Evolutionary conservation across 2,113 vertebrate genomes (phyloP).

Genomic region (Alligator sinensis): DNA sequence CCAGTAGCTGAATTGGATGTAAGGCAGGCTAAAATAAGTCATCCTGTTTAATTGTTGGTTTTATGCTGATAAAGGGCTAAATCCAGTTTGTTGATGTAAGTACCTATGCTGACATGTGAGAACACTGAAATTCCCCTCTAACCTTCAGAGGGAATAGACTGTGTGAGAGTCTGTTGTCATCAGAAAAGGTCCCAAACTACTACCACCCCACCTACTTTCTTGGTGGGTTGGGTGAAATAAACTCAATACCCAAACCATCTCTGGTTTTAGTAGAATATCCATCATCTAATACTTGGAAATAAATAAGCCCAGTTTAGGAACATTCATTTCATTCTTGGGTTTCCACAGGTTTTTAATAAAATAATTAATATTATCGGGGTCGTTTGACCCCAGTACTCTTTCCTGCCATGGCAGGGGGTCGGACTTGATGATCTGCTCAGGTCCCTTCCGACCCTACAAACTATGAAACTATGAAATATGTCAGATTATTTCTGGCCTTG

Average conservation of each 20-base stretch:
- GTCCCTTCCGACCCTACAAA: too few relatives aligned
- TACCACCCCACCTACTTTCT: not conserved
- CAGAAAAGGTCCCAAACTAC: not conserved
- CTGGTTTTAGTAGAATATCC: not conserved
- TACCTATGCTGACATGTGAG: not conserved
- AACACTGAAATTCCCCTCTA: not conserved
- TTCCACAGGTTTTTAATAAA: slow-evolving; percentile 32
- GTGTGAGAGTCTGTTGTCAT: not conserved
- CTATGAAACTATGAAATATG: not conserved
- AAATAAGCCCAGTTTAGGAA: not conserved
- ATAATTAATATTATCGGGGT: not conserved
- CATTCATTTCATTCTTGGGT: slow-evolving; percentile 19
- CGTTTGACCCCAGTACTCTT: too few relatives aligned
- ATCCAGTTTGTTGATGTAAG: too few relatives aligned
- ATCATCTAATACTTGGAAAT: not conserved
- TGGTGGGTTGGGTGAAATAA: rapidly evolving
- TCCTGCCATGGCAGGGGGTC: too few relatives aligned
- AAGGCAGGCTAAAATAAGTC: not conserved
- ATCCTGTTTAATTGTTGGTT: not conserved
- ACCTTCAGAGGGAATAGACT: not conserved
- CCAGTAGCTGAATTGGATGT: not conserved
- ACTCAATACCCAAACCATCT: not conserved
- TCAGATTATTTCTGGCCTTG: slow-evolving; percentile 9
- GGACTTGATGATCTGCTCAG: too few relatives aligned
- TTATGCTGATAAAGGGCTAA: too few relatives aligned